A percentile compares a stretch with the other conserved stretches of the same genome.
These are phyloP conservation scores for Trichonephila clavata DNA, from an alignment of 1,140 invertebrate genomes.

Conservation along the genomic window DNA sequence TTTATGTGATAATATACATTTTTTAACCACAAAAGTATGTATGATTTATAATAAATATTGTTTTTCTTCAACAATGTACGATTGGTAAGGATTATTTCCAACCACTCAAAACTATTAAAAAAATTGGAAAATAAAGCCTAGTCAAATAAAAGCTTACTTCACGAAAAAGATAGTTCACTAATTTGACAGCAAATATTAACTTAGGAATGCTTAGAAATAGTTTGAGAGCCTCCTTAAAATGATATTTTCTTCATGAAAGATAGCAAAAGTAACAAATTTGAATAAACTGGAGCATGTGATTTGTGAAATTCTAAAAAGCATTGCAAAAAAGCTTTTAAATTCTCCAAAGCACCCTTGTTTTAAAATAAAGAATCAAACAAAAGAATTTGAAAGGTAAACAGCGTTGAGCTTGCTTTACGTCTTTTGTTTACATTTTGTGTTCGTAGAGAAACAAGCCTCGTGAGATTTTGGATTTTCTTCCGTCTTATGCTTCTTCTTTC, in stretches of 20 bases:
- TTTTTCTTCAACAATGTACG: too few relatives aligned
- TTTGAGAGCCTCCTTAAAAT: not conserved
- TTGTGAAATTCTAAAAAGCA: constrained; percentile 22
- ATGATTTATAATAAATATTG: too few relatives aligned
- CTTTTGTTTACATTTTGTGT: constrained; percentile 1
- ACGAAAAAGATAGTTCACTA: not conserved
- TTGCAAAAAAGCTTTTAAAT: constrained; percentile 62
- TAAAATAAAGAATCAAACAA: constrained; percentile 29
- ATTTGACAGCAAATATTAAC: not conserved
- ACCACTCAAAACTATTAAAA: too few relatives aligned
- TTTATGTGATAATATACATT: too few relatives aligned
- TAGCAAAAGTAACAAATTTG: not conserved
- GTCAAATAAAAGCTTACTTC: too few relatives aligned
- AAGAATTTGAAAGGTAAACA: constrained; percentile 61
- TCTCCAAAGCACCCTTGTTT: constrained; percentile 3
- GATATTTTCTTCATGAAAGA: not conserved
- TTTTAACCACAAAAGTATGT: too few relatives aligned
- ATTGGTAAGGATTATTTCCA: too few relatives aligned
- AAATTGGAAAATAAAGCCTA: too few relatives aligned
- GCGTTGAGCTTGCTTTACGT: not conserved
- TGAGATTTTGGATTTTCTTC: constrained; percentile 48
- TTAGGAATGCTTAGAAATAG: not conserved
- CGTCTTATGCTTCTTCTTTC: not conserved
- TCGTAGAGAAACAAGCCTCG: not conserved
- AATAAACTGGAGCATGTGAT: not conserved